Evolutionary conservation across 1,140 invertebrate species (phyloP), one percentile per base, ranked within the genome.

Genomic region (Drosophila mayri): DNA sequence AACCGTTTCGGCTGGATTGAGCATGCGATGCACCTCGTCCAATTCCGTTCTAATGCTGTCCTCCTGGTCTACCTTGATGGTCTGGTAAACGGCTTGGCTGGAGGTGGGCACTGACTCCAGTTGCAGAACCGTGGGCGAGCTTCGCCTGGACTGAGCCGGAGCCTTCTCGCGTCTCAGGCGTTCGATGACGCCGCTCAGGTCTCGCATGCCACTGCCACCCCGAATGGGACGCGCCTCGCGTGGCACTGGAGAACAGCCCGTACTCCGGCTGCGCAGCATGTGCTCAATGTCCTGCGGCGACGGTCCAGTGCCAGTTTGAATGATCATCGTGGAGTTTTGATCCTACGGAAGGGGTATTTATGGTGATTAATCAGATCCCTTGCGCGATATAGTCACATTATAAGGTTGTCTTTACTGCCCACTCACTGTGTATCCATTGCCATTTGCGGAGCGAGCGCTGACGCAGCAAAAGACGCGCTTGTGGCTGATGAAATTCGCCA

Each of bases 401-500:
- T 46, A 30, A 46, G 32, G 58, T 60, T 71, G 38, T 67, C 77
- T 84, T 85, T 88, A 90, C 85, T 58, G 63, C 71, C 46, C 50
- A 93, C 95, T 94, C 93, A 95, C 95, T 76, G 92, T 91, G 79
- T 93, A 93, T 72, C 92, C 90, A 85, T 93, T 91, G 60, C 93
- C 93, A 18, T 88, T 88, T 77, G 91, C 81, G 41, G 55, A 59
- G 9, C 80, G 84, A 11, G 85, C 73, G 37, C 84, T 88, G 32
- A 80, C 60, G 54, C 84, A 94, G 86, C 97, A 98, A 83, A 96
- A 98, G 38, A 95, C 94, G 60, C 97, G 93, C 92, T 98, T 98
- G 83, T 98, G 97, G 44, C 96, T 96, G 70, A 98, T 94, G 84
- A 98, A 97, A 93, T 98, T 97, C 1, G 95, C 95, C 64, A 98